Percentiles rank a stretch among this genome's conserved stretches.
phyloP scores from a whole-genome alignment of 2,797 vertebrate species.

The Thamnophis elegans region DNA sequence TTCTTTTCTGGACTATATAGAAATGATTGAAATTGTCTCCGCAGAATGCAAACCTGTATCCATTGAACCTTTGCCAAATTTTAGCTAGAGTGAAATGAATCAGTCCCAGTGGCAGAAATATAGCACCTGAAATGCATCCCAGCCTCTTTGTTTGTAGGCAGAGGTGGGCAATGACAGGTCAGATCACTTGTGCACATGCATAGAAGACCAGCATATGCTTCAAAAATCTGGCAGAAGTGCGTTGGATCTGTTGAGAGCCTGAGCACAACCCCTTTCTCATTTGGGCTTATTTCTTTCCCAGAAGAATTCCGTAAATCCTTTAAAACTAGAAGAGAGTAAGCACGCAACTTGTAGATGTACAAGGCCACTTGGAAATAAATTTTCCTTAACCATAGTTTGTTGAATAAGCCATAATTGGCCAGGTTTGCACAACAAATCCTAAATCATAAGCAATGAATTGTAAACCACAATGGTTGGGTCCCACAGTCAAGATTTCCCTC shows the following conservation, averaged over 20 bases:
- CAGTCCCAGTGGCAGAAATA: background rate
- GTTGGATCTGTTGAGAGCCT: background rate
- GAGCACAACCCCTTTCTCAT: background rate
- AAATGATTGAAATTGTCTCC: background rate
- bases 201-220: background rate
- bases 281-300: background rate
- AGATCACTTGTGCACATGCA: background rate
- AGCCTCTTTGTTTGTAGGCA: background rate
- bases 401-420: background rate
- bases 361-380: background rate
- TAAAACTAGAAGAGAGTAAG: background rate
- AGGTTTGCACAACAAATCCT: background rate
- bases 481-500: background rate
- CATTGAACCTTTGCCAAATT: background rate
- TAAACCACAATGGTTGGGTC: background rate
- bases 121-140: background rate
- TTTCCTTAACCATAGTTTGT: background rate
- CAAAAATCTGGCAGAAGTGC: background rate
- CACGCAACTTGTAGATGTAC: background rate
- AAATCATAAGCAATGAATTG: background rate
- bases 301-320: background rate
- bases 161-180: background rate
- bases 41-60: background rate
- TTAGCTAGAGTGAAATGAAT: background rate
- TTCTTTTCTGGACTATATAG: conserved; percentile 25